Evolutionary conservation across 2,888 invertebrate species (phyloP).

Genomic region (Hirtodrosophila trivittata): DNA sequence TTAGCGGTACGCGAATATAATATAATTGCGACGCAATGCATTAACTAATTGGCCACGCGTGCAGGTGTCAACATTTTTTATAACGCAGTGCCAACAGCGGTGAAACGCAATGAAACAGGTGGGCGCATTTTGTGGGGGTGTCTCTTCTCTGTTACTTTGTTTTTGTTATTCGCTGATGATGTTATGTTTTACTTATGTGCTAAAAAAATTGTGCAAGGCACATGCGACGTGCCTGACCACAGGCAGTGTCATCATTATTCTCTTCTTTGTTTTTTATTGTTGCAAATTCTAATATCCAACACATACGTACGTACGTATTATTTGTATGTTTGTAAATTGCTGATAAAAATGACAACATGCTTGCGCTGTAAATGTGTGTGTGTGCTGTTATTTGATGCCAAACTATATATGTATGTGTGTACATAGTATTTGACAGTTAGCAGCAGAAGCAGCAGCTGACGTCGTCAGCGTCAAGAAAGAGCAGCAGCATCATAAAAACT

Average conservation of each 20-base stretch:
- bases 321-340: constrained; percentile 26
- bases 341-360: constrained; percentile 61
- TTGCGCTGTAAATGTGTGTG: constrained; percentile 19
- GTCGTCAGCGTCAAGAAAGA: constrained; percentile 15
- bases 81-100: constrained; percentile 20
- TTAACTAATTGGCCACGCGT: constrained; percentile 55
- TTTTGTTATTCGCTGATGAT: constrained; percentile 37
- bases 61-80: constrained; percentile 34
- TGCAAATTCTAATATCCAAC: constrained; percentile 33
- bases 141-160: constrained; percentile 18
- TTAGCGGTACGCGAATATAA: constrained; percentile 20
- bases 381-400: constrained; percentile 24
- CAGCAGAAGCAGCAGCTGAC: constrained; percentile 28
- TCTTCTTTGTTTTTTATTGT: constrained; percentile 18
- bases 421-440: constrained; percentile 9
- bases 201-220: constrained; percentile 36
- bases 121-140: constrained; percentile 56
- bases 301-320: constrained; percentile 2
- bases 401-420: not conserved
- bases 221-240: constrained; percentile 17
- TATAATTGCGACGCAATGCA: constrained; percentile 53
- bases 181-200: constrained; percentile 47
- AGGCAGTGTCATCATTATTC: constrained; percentile 15
- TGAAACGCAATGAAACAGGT: constrained; percentile 57
- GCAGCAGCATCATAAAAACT: constrained; percentile 33